Evolutionary conservation across 2,113 vertebrate genomes (phyloP), one percentile per base, ranked within the genome.

Genomic region (Mionectes macconnelli): DNA sequence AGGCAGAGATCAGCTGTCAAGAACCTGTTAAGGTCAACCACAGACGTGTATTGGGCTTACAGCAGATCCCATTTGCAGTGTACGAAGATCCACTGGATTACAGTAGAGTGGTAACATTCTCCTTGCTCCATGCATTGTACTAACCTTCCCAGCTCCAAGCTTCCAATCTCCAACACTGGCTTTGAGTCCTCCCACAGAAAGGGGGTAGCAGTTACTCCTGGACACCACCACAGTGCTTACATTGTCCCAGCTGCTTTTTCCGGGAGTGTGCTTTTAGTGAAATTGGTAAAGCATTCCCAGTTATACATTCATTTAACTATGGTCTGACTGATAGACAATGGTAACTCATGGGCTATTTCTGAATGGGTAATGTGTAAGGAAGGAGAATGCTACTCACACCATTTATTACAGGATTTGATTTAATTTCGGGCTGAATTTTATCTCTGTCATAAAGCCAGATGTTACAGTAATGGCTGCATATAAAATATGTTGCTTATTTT

Each of bases 401-500:
- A 63, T 39, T 92, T 84, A 79, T 80, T 73, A 66, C 3, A 56
- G 31, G 39, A 67, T 77, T 88, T 76, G 33, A 75, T 79, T 81
- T 77, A 19, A 93, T 86, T 90, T 88, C 79, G 77, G 55, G 42
- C 18, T 77, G 75, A 77, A 64, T 80, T 89, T 90, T 79, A 21
- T 39, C 24, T 81, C 33, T 67, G 52, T 15, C 16, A 30, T 55
- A 68, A 91, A 85, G 28, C 18, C 40, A 92, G 31, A 76, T 45
- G 28, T 67, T 79, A 53, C 69, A 85, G 25, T 12, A 76, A 91
- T 17, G 8, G 53, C 40, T 53, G 42, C 33, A 27, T 59, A 90
- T 69, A 49, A 87, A 82, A 70, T 28, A 89, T 0, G 0, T 33
- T 44, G 22, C 7, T 84, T 77, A 56, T 76, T 92, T 79, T 67